phyloP scores from a whole-genome alignment of 2,888 invertebrate genomes.

The Melanostoma mellinum region DNA sequence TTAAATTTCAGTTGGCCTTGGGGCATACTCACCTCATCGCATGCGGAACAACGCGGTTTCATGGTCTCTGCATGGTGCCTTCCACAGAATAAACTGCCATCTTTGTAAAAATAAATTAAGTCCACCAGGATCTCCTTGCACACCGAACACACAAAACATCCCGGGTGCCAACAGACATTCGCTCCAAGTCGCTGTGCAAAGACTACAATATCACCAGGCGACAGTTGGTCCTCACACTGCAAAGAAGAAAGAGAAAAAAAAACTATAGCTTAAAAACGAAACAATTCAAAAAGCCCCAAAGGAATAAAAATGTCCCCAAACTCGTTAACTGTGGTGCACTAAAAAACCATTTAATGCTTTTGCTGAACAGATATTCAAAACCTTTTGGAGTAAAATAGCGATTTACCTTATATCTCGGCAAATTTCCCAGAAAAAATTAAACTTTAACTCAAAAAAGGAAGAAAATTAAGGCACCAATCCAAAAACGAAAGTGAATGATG shows the following conservation, averaged over 20 bases:
- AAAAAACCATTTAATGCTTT: conserved; percentile 39
- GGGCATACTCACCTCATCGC: conserved; percentile 91
- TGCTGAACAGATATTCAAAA: conserved; percentile 31
- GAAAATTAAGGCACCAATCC: background rate
- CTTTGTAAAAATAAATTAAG: conserved; percentile 97
- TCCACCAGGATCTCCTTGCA: conserved; percentile 98
- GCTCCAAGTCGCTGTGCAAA: conserved; percentile 93
- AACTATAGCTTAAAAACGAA: background rate
- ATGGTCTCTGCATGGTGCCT: conserved; percentile 98
- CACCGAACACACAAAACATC: conserved; percentile 95
- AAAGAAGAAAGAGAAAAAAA: conserved; percentile 35
- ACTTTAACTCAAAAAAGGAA: conserved; percentile 2
- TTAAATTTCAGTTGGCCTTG: background rate
- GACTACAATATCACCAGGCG: conserved; percentile 95
- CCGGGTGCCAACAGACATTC: conserved; percentile 95
- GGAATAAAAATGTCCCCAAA: conserved; percentile 34
- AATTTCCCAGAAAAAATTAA: conserved; percentile 26
- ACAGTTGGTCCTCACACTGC: conserved; percentile 93
- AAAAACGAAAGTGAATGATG: conserved; percentile 30
- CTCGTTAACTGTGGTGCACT: conserved; percentile 38
- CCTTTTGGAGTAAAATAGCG: background rate
- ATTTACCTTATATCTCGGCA: conserved; percentile 21
- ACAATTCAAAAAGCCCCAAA: conserved; percentile 41
- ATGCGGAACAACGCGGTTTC: conserved; percentile 97
- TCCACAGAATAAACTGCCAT: conserved; percentile 95